phyloP scores from a whole-genome alignment of 92 coral and sea anemone genomes.

The Bergia puertoricense region DNA sequence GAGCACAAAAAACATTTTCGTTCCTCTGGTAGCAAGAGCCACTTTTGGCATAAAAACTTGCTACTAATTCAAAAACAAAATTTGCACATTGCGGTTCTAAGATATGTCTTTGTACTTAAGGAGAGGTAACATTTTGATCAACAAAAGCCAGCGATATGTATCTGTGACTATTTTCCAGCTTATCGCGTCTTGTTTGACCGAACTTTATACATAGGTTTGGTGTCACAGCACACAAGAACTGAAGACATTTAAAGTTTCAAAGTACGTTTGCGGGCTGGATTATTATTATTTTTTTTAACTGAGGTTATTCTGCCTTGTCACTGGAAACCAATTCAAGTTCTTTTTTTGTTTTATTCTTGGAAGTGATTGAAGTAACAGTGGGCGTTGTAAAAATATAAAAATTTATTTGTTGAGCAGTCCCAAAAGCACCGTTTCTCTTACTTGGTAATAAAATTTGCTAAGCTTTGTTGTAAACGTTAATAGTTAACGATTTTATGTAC shows the following conservation, averaged over 20 bases:
- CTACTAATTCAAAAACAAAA: not conserved
- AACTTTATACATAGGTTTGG: not conserved
- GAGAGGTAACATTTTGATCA: not conserved
- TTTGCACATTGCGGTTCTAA: not conserved
- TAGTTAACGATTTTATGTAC: not conserved
- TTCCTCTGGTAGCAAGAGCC: too few species aligned
- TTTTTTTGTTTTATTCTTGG: not conserved
- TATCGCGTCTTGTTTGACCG: not conserved
- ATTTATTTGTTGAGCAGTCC: not conserved
- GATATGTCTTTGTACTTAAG: not conserved
- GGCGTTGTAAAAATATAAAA: not conserved
- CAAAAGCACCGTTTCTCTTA: too few species aligned
- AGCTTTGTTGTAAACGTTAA: too few species aligned
- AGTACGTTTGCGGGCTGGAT: not conserved
- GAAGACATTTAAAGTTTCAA: not conserved
- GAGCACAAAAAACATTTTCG: too few species aligned
- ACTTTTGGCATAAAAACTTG: too few species aligned
- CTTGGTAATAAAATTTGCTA: too few species aligned
- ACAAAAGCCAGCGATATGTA: not conserved
- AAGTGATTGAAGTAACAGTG: not conserved
- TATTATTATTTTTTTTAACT: too few species aligned
- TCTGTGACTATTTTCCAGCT: not conserved
- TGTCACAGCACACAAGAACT: not conserved
- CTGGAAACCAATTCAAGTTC: not conserved
- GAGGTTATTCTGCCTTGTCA: too few species aligned